phyloP scores from a whole-genome alignment of 2,888 invertebrate genomes.

The Heliconius hortense region DNA sequence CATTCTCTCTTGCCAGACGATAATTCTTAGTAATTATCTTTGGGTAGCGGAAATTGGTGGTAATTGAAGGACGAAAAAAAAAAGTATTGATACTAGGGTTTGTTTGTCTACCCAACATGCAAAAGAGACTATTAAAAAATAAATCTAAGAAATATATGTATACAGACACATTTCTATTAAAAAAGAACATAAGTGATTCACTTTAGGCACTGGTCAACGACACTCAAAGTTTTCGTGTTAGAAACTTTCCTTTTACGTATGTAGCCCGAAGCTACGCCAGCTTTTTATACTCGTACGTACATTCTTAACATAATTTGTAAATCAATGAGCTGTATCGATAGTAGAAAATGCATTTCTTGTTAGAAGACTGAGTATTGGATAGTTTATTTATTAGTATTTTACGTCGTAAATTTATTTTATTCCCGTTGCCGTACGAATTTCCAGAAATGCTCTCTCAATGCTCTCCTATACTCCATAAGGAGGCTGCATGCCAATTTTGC shows the following conservation, averaged over 20 bases:
- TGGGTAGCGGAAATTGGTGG: too few species aligned
- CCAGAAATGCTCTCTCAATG: neutral
- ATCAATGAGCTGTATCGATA: conserved; percentile 13
- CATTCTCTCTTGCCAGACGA: too few species aligned
- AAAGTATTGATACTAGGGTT: neutral
- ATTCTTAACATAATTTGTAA: conserved; percentile 8
- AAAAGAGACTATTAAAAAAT: neutral
- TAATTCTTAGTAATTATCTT: too few species aligned
- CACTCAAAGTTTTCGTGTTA: conserved; percentile 16
- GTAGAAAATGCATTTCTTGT: conserved; percentile 13
- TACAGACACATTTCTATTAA: neutral
- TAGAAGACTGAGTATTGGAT: neutral
- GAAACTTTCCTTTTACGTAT: conserved; percentile 18
- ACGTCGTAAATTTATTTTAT: too few species aligned
- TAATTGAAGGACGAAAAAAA: too few species aligned
- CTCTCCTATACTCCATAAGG: neutral
- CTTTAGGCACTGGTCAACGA: conserved; percentile 13
- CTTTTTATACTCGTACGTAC: conserved; percentile 4
- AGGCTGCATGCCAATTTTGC: neutral
- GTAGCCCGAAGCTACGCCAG: neutral
- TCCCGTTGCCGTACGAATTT: neutral
- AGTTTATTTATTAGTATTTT: conserved; percentile 2
- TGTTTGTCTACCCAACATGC: neutral
- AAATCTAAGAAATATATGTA: neutral
- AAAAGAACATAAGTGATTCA: neutral